Evolutionary conservation across 1,140 invertebrate genomes (phyloP).

Genomic region (Melipona quadrifasciata): DNA sequence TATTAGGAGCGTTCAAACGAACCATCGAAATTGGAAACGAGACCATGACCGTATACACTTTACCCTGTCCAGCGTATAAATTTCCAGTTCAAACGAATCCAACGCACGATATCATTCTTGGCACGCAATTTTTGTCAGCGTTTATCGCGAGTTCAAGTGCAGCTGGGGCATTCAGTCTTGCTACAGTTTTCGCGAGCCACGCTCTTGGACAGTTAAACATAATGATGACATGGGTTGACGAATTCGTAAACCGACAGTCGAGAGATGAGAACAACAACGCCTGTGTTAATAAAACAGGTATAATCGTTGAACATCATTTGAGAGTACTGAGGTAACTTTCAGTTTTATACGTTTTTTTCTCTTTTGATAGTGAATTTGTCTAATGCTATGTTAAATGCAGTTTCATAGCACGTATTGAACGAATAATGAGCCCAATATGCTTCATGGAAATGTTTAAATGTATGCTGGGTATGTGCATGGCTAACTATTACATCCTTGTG

Average conservation of each 20-base stretch:
- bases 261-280: neutral
- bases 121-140: neutral
- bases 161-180: neutral
- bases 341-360: neutral
- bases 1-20: neutral
- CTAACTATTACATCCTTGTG: constrained; percentile 70
- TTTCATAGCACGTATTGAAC: constrained; percentile 60
- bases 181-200: neutral
- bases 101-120: neutral
- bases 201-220: neutral
- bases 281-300: constrained; percentile 3
- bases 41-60: neutral
- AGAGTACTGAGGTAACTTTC: constrained; percentile 16
- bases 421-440: constrained; percentile 58
- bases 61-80: neutral
- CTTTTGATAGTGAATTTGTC: neutral
- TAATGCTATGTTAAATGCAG: constrained; percentile 41
- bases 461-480: constrained; percentile 63
- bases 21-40: neutral
- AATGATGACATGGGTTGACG: neutral
- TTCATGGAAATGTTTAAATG: constrained; percentile 64
- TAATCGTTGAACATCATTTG: constrained; percentile 56
- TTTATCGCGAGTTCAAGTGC: neutral
- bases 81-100: neutral
- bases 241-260: neutral